Evolutionary conservation across 2,113 vertebrate genomes (phyloP).

Genomic region (Nothoprocta perdicaria): DNA sequence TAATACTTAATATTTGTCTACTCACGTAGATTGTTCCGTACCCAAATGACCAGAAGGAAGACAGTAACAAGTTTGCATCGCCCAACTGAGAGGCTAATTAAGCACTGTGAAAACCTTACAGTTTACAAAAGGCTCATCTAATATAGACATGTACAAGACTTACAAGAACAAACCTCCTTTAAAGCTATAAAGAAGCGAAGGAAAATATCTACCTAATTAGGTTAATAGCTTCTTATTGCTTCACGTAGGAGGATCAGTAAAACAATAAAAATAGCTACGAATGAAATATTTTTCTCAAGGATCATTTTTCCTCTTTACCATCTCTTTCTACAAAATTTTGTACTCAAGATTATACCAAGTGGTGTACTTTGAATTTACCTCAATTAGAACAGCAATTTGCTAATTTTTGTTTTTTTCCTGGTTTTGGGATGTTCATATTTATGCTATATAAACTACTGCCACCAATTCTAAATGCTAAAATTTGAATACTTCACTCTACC

Average conservation of each 20-base stretch:
- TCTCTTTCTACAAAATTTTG: background rate
- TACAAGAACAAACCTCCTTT: background rate
- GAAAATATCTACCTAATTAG: constrained; percentile 27
- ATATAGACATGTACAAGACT: background rate
- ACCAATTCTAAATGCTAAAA: constrained; percentile 58
- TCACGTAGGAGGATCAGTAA: constrained; percentile 5
- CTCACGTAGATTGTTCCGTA: constrained; percentile 35
- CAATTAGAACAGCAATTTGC: constrained; percentile 65
- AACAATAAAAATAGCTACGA: constrained; percentile 6
- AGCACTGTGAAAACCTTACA: background rate
- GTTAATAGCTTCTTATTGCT: constrained; percentile 35
- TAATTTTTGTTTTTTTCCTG: constrained; percentile 69
- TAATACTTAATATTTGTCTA: constrained; percentile 11
- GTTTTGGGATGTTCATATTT: constrained; percentile 68
- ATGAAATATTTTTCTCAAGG: constrained; percentile 5
- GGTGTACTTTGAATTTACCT: constrained; percentile 53
- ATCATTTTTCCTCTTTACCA: background rate
- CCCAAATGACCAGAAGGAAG: constrained; percentile 42
- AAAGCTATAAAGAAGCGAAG: constrained; percentile 25
- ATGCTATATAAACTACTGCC: constrained; percentile 58
- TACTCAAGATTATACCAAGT: constrained; percentile 29
- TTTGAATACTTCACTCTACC: constrained; percentile 37
- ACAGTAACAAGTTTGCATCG: constrained; percentile 3
- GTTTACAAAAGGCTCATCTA: constrained; percentile 5
- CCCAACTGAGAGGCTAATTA: constrained; percentile 47